A percentile compares a stretch with the other conserved stretches of the same genome.
Conservation (phyloP, 2,113 vertebrate species). For the Grus americana region DNA sequence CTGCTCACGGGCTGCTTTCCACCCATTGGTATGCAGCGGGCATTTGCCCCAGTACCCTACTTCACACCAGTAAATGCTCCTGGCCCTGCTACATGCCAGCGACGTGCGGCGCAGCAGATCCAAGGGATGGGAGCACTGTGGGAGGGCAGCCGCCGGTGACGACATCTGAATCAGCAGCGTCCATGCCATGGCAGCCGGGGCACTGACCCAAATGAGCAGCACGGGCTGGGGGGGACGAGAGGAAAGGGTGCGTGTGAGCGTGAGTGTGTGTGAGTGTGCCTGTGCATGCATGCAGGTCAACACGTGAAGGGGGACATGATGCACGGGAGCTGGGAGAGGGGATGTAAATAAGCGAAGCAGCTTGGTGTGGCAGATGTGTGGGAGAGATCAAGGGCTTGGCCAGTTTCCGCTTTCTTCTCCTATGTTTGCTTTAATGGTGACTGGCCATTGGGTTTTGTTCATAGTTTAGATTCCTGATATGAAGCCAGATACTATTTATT, state of each 20-base stretch:
- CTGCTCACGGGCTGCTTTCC: neutral
- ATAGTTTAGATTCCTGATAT: neutral
- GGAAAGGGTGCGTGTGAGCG: neutral
- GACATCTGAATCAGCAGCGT: constrained; percentile 45
- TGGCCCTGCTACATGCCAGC: neutral
- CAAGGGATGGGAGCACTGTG: neutral
- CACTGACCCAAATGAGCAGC: rapidly evolving
- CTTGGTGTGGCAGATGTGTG: neutral
- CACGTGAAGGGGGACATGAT: neutral
- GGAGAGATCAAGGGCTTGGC: neutral
- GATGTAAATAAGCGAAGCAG: neutral
- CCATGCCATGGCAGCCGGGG: neutral
- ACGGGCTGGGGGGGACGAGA: rapidly evolving
- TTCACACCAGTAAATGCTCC: neutral
- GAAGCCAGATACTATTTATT: neutral
- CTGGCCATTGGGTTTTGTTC: neutral
- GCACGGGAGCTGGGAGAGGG: neutral
- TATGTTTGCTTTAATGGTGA: neutral
- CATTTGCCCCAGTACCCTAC: constrained; percentile 54
- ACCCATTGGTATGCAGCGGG: neutral
- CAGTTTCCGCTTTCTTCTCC: neutral
- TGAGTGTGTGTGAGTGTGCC: rapidly evolving
- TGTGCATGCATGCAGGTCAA: rapidly evolving
- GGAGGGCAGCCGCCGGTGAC: neutral
- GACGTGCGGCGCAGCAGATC: neutral